Conservation (phyloP, 2,113 vertebrate genomes). For the Pogonocichla stellata region DNA sequence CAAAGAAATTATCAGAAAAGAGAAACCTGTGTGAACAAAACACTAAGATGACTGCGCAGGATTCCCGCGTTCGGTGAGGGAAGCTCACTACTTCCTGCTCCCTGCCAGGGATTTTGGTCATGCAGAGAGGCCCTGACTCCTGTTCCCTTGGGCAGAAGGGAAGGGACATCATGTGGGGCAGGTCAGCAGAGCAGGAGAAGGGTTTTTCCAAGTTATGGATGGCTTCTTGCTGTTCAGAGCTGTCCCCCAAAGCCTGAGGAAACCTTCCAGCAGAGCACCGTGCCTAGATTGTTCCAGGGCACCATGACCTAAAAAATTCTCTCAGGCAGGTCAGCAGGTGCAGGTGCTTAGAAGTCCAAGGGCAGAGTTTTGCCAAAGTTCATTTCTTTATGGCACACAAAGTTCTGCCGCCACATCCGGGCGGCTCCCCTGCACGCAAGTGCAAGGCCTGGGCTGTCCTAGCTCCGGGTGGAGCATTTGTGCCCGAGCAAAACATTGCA, state of each 20-base stretch:
- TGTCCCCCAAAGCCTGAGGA: background rate
- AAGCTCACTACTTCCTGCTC: background rate
- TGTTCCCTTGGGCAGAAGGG: background rate
- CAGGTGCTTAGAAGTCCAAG: background rate
- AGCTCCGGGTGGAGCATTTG: background rate
- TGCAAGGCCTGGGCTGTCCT: background rate
- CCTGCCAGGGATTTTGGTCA: background rate
- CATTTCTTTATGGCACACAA: background rate
- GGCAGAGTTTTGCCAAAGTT: slow-evolving; percentile 14
- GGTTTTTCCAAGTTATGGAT: background rate
- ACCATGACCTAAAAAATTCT: background rate
- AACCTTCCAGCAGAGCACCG: fast-evolving
- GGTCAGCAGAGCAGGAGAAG: background rate
- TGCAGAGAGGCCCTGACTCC: fast-evolving
- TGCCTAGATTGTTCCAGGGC: background rate
- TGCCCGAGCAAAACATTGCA: fast-evolving
- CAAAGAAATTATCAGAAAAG: background rate
- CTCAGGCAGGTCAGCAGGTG: background rate
- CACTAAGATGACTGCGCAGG: background rate
- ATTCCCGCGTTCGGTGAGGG: fast-evolving
- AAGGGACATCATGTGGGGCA: background rate
- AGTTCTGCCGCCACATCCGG: fast-evolving
- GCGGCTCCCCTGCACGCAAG: fast-evolving
- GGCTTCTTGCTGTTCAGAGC: fast-evolving
- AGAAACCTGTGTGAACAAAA: background rate